Evolutionary conservation across 2,797 vertebrate genomes (phyloP).

Genomic region (Megaceryle alcyon): DNA sequence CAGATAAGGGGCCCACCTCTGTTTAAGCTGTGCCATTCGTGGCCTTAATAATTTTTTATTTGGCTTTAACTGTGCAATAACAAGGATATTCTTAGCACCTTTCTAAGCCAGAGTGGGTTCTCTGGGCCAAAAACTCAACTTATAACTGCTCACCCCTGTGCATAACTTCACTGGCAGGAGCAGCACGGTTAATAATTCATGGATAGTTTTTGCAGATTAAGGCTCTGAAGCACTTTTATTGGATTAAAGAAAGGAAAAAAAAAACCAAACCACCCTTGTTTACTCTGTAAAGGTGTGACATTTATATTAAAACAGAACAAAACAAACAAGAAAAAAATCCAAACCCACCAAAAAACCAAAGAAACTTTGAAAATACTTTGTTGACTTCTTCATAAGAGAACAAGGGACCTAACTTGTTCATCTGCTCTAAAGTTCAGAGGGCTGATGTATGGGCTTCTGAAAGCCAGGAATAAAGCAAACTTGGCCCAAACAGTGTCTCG

Average conservation of each 20-base stretch:
- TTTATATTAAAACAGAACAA: background rate
- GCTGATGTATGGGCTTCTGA: constrained; percentile 2
- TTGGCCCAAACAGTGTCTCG: background rate
- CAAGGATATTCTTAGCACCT: background rate
- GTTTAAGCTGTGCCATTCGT: background rate
- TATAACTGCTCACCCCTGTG: background rate
- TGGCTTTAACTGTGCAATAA: background rate
- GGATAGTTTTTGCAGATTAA: background rate
- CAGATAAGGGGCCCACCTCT: background rate
- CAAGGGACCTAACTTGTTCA: background rate
- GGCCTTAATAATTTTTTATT: background rate
- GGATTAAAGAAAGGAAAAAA: background rate
- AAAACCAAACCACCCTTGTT: background rate
- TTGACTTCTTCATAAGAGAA: background rate
- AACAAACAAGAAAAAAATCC: too few relatives aligned
- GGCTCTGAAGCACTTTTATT: background rate
- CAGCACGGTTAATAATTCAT: background rate
- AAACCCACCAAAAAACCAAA: too few relatives aligned
- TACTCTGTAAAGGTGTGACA: background rate
- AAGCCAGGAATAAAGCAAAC: constrained; percentile 8
- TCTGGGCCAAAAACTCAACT: background rate
- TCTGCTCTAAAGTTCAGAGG: background rate
- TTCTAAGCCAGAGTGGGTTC: background rate
- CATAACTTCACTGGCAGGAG: background rate
- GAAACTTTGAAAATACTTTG: background rate